These are phyloP conservation scores for Taurulus bubalis DNA, from an alignment of 2,113 vertebrate genomes.

Conservation along the genomic window DNA sequence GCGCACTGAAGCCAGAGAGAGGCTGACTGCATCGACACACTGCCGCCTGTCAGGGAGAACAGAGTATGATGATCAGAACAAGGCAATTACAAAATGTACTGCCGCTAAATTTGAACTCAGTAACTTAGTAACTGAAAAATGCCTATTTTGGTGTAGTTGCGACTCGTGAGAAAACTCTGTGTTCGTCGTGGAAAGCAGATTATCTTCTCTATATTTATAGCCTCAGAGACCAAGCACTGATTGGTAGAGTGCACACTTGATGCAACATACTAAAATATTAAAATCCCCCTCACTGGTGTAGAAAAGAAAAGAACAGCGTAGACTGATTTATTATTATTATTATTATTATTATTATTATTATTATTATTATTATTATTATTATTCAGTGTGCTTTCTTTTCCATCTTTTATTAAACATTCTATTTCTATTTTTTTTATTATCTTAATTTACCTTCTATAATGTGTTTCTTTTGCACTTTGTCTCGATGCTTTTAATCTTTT, in stretches of 20 bases:
- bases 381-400: too few relatives aligned
- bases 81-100: neutral
- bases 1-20: constrained; percentile 96
- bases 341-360: too few relatives aligned
- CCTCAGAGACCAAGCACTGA: neutral
- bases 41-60: constrained; percentile 85
- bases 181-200: neutral
- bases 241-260: neutral
- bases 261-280: too few relatives aligned
- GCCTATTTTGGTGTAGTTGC: neutral
- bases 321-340: too few relatives aligned
- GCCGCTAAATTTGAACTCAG: neutral
- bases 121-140: neutral
- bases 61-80: neutral
- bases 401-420: neutral
- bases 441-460: too few relatives aligned
- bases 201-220: neutral
- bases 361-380: too few relatives aligned
- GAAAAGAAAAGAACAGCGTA: too few relatives aligned
- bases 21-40: constrained; percentile 98
- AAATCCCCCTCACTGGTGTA: too few relatives aligned
- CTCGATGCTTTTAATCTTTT: too few relatives aligned
- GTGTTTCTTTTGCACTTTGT: too few relatives aligned
- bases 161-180: too few relatives aligned
- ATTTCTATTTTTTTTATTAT: neutral